Evolutionary conservation across 2,113 vertebrate species (phyloP), one percentile per base, ranked within the genome.

Genomic region (Hemiprocne comata): DNA sequence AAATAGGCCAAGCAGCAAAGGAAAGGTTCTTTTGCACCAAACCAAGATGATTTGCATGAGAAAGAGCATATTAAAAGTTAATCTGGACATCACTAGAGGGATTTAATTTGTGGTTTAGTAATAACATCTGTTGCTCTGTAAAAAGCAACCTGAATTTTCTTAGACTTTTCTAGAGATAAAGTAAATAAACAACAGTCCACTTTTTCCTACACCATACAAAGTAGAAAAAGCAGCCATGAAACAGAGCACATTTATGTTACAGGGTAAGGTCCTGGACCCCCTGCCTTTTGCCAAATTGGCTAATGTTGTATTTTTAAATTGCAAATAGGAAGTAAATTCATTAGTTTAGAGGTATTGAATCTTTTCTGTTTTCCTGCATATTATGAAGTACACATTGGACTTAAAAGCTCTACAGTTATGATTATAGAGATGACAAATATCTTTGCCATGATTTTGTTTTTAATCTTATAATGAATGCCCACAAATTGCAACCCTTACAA

Each of bases 71-170:
- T 80, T 54, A 72, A 61, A 89, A 28, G 57, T 82, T 94, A 79
- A 54, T 76, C 34, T 29, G 54, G 50, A 9, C 44, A 86, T 42
- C 0, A 0, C 73, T 46, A 2, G 1, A 64, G 38, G 31, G 25
- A 34, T 80, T 88, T 90, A 17, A 72, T 62, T 61, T 54, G 17
- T 26, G 21, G 10, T 62, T 91, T 77, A 46, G 7, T n/a, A 55
- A n/a, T 31, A 40, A 17, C 7, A 1, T 40, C 73, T 75, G 31
- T 29, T 85, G 46, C 9, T 91, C 67, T 86, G 51, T 44, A 51
- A 80, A 72, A 58, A 3, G 3, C 4, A 73, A 40, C 12, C 18
- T 57, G 17, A 8, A 4, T 51, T 90, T 72, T 71, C 7, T 81
- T 40, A 60, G 33, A 40, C 5, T 5, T 58, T 74, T 60, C 21